Base-by-base conservation (phyloP, 2,888 invertebrate species). In the Eulithis prunata region DNA sequence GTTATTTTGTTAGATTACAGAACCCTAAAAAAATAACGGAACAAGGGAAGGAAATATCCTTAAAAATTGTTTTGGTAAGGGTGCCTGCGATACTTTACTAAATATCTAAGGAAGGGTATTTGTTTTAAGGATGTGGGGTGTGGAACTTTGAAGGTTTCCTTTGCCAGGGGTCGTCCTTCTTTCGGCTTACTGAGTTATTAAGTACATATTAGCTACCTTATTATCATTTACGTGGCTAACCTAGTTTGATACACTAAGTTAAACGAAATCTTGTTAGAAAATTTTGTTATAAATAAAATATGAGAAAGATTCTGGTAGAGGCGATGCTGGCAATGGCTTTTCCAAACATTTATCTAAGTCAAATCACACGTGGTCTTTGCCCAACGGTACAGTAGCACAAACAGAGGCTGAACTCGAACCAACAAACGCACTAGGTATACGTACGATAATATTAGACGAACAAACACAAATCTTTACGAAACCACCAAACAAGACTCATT, bases 381-480 rank as follows among this genome's bases (percentile, higher is more conserved):
- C 21, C 46, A 62, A 70, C 57, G 58, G 57, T 65, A 52, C 58
- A 43, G 54, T 59, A 66, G 47, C 59, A 45, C 49, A 59, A 58
- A 66, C 66, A 71, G 69, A 61, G 61, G 58, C 46, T 43, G 55
- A 66, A 5, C 51, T 10, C 60, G 63, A 57, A 60, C 64, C 53
- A 53, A 61, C 57, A 60, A 8, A 58, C 62, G 52, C 52, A 21
- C 21, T 21, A 21, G 21, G 21, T 21, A 21, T 55, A 54, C 60
- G 66, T 55, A 54, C 60, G 66, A 68, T 62, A 65, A 68, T 66
- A 70, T 70, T 68, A 69, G 67, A 69, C 52, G 53, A 41, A 63
- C 58, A 72, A 72, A 72, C 71, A 74, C 52, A 57, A 70, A 69
- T 66, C 56, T 70, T 59, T 65, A 62, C 66, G 66, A 56, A 69